Evolutionary conservation across 2,113 vertebrate genomes (phyloP), one percentile per base, ranked within the genome.

Genomic region (Danionella cerebrum): DNA sequence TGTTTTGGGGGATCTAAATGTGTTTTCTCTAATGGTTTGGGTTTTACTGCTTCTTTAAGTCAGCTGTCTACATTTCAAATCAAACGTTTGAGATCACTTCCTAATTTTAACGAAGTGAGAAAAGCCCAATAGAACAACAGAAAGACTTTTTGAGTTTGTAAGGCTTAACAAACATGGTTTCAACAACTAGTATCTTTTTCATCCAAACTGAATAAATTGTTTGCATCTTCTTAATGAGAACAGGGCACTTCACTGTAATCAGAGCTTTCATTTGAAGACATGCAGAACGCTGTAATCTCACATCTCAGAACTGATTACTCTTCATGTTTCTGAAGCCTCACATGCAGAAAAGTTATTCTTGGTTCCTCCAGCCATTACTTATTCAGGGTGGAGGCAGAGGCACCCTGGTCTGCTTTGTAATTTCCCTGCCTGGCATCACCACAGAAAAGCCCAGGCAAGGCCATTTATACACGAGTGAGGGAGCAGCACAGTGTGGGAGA

Each of bases 351-450:
- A 53, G 27, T 81, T 86, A 85, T 88, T 88, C 84, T 81, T 76
- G 79, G 73, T 55, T 59, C 38, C 70, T 57, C 65, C 71, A 72
- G 80, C 72, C 80, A 83, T 83, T 85, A 87, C 82, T 88, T 88
- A 87, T 81, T 84, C 62, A 76, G 82, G 84, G 84, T 85, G 85
- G 84, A 85, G 85, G 74, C 39, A 39, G 33, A 82, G 64, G 72
- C 25, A 39, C 72, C 80, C 75, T 82, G 74, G 73, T 64, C 71
- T 76, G 72, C 80, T 78, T 86, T 89, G 84, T 89, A 88, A 87
- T 89, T 89, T 87, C 70, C 73, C 57, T 75, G 75, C 77, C 45
- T 48, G 64, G 78, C 68, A 73, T 78, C 66, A 83, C 85, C 88
- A 84, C 85, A 87, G 79, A 76, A 88, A 86, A 85, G 81, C 39